Base-by-base conservation (phyloP, 2,797 vertebrate species). In the Lepilemur ruficaudatus region DNA sequence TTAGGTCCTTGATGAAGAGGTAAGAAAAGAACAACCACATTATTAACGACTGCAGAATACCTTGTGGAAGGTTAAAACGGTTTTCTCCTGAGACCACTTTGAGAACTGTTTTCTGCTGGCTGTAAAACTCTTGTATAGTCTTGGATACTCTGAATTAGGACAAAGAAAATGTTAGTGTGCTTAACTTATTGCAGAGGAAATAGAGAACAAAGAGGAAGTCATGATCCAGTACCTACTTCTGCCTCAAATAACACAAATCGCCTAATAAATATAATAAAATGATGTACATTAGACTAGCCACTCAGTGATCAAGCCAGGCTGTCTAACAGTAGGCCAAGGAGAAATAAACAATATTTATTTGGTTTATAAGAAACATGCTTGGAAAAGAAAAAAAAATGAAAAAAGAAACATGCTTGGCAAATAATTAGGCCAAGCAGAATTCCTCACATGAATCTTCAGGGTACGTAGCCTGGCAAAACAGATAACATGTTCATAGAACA, bases 111-210 rank as follows among this genome's bases (percentile, higher is more conserved):
- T 84, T 82, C 55, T 78, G 75, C 15, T 85, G 43, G 46, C 28
- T 79, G 5, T 65, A 73, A 92, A 93, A 84, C 20, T 63, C 35
- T 57, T 12, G 15, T 41, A 38, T 57, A 46, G 90, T 76, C 72
- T 41, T 59, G 50, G 13, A 23, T 35, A 59, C 0, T 18, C 61
- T n/a, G 72, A 92, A 70, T 72, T 82, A 80, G 5, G 89, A 73
- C 57, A 84, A 89, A 78, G 67, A 73, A 88, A 76, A 88, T 1
- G 3, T 38, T 84, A 67, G 59, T 52, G 5, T 63, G 73, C 17
- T 89, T 52, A 41, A 67, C 38, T 78, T 70, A 35, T 76, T 89
- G 67, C 7, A 96, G 63, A 92, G 57, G 43, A 93, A 75, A 94
- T 38, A 38, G n/a, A 67, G 52, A 89, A 87, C 35, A 89, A 93